These are phyloP conservation scores for Lasiommata megera DNA, from an alignment of 2,888 invertebrate species.

Conservation along the genomic window DNA sequence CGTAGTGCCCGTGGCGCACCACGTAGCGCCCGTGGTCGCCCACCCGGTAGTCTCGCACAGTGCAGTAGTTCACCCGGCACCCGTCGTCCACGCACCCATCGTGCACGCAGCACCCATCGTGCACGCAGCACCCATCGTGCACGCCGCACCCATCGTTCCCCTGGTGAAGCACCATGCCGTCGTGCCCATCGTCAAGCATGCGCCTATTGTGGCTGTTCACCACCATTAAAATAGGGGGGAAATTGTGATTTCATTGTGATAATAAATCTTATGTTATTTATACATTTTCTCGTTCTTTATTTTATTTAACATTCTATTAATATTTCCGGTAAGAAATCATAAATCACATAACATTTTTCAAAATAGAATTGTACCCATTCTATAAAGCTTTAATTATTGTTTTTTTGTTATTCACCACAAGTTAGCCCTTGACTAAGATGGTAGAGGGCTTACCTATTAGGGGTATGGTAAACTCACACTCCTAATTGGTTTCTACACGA, in stretches of 20 bases:
- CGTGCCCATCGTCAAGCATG: slow-evolving; percentile 54
- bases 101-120: slow-evolving; percentile 43
- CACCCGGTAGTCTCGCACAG: slow-evolving; percentile 52
- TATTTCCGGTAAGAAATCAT: too few species aligned
- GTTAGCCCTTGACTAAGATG: too few species aligned
- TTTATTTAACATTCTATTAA: too few species aligned
- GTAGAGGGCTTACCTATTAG: too few species aligned
- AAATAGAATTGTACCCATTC: too few species aligned
- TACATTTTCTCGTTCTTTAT: background rate
- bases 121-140: slow-evolving; percentile 23
- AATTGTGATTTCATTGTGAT: slow-evolving; percentile 6
- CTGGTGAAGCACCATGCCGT: too few species aligned
- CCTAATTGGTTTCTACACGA: too few species aligned
- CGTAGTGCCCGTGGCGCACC: slow-evolving; percentile 47
- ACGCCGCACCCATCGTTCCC: slow-evolving; percentile 25
- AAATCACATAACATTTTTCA: too few species aligned
- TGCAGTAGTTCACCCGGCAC: slow-evolving; percentile 50
- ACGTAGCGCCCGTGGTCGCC: slow-evolving; percentile 51
- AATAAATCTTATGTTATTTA: background rate
- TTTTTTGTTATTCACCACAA: too few species aligned
- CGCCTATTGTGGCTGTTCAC: slow-evolving; percentile 59
- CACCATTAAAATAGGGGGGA: slow-evolving; percentile 41
- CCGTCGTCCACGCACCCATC: slow-evolving; percentile 35
- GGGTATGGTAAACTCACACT: too few species aligned
- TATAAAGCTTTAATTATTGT: too few species aligned